Evolutionary conservation across 2,113 vertebrate species (phyloP).

Genomic region (Podarcis muralis): DNA sequence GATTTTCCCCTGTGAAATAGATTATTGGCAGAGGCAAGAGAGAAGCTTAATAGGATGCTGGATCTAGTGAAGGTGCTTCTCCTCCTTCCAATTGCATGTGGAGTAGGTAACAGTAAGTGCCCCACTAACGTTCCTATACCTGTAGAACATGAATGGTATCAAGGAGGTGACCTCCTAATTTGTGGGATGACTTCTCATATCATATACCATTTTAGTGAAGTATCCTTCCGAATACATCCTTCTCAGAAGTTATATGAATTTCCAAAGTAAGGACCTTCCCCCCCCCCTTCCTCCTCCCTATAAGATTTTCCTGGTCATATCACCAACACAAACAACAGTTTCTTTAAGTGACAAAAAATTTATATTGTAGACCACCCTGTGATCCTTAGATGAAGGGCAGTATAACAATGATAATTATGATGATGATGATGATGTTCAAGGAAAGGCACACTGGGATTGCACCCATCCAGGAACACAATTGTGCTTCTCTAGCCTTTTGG

Average conservation of each 20-base stretch:
- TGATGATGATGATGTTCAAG: no score
- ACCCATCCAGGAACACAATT: no score
- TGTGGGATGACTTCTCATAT: conserved; percentile 11
- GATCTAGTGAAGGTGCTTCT: conserved; percentile 6
- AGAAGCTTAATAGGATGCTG: background rate
- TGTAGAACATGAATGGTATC: conserved; percentile 39
- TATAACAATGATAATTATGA: background rate
- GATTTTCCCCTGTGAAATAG: no score
- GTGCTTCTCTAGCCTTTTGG: no score
- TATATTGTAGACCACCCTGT: no score
- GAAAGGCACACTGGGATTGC: no score
- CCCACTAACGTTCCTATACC: conserved; percentile 19
- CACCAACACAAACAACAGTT: fast-evolving
- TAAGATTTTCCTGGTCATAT: no score
- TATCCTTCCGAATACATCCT: background rate
- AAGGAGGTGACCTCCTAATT: background rate
- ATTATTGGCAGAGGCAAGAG: background rate
- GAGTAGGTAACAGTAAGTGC: background rate
- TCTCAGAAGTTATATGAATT: background rate
- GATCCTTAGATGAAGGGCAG: no score
- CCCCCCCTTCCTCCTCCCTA: no score
- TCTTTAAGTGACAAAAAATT: no score
- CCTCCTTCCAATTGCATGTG: background rate
- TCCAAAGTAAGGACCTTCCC: background rate
- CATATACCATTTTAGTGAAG: background rate